Evolutionary conservation across 2,113 vertebrate species (phyloP).

Genomic region (cattle (Bos taurus)): ARS-UCD2.0 NC_037335.1:55604501-55605000

Average conservation of each 20-base stretch:
- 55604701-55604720: neutral
- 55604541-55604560: neutral
- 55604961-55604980: conserved; percentile 10
- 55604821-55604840: neutral
- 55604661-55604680: neutral
- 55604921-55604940: neutral
- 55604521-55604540: neutral
- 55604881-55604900: neutral
- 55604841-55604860: neutral
- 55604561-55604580: neutral
- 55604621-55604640: neutral
- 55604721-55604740: neutral
- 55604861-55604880: neutral
- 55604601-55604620: neutral
- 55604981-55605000: neutral
- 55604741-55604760: neutral
- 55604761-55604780: neutral
- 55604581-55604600: neutral
- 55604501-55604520: neutral
- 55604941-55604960: neutral
- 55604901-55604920: neutral
- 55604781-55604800: neutral
- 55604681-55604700: neutral
- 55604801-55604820: neutral
- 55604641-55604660: neutral